A percentile compares a stretch with the other conserved stretches of the same genome.
Conservation (phyloP, 2,797 vertebrate species). For the Pipistrellus pipistrellus region DNA sequence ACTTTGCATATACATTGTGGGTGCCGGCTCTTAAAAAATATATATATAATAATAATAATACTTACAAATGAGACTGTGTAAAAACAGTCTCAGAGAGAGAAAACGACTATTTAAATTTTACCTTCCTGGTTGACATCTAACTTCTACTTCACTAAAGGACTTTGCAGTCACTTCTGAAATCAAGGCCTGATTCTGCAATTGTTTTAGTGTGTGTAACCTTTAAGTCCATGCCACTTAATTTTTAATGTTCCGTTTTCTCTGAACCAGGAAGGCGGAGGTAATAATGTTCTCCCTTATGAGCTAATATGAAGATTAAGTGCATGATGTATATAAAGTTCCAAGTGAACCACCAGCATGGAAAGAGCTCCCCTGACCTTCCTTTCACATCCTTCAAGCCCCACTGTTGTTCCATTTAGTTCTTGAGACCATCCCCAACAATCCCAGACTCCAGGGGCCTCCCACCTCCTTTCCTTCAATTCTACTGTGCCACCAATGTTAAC, state of each 20-base stretch:
- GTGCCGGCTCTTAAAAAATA: not conserved
- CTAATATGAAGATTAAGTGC: not conserved
- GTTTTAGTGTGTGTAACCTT: constrained; percentile 9
- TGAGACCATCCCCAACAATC: not conserved
- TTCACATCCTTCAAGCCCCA: not conserved
- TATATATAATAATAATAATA: not conserved
- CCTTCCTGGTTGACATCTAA: not conserved
- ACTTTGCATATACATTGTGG: not conserved
- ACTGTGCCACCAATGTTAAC: not conserved
- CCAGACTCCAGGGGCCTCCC: not conserved
- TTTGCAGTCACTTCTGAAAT: constrained; percentile 2
- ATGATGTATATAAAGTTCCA: not conserved
- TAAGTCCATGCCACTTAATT: not conserved
- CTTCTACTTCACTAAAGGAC: constrained; percentile 37
- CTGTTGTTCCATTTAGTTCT: not conserved
- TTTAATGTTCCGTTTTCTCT: constrained; percentile 18
- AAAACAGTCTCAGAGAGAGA: not conserved
- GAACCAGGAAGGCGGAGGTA: not conserved
- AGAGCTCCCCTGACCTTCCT: not conserved
- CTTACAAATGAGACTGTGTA: not conserved
- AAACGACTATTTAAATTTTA: constrained; percentile 4
- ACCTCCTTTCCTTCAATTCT: not conserved
- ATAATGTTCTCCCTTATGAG: not conserved
- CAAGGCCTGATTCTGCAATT: not conserved
- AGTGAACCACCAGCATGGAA: not conserved